Evolutionary conservation across 2,888 invertebrate species (phyloP).

Genomic region (Phortica okadai): DNA sequence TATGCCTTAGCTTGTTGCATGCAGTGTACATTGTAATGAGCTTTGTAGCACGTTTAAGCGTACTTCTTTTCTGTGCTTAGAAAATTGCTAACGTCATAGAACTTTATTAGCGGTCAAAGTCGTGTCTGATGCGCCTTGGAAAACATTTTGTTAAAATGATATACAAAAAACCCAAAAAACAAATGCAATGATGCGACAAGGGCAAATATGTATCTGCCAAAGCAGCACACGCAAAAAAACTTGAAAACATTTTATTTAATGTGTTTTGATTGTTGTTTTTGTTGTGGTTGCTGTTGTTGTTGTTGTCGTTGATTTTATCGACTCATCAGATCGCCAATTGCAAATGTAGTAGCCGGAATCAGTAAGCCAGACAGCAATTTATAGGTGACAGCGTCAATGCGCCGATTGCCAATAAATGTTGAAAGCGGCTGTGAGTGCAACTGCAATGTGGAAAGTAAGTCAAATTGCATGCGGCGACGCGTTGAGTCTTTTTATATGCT

Average conservation of each 20-base stretch:
- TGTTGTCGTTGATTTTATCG: background rate
- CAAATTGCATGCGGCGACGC: background rate
- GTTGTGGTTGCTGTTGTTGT: background rate
- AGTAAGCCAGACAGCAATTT: constrained; percentile 6
- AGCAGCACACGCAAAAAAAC: constrained; percentile 2
- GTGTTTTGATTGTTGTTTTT: background rate
- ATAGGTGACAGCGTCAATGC: constrained; percentile 23
- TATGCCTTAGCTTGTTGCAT: background rate
- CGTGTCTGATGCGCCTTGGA: background rate
- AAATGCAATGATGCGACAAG: constrained; percentile 29
- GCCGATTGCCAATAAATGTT: constrained; percentile 23
- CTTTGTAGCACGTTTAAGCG: constrained; percentile 1
- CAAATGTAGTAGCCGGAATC: constrained; percentile 17
- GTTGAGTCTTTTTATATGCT: background rate
- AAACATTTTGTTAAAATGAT: background rate
- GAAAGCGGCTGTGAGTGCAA: background rate
- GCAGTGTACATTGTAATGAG: background rate
- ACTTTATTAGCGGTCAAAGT: constrained; percentile 10
- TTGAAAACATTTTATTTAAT: background rate
- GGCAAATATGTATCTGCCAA: constrained; percentile 3
- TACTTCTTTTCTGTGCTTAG: background rate
- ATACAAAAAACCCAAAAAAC: background rate
- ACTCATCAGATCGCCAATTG: constrained; percentile 7
- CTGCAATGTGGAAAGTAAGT: background rate
- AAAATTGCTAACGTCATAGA: background rate